Conservation (phyloP, 1,140 invertebrate genomes). For the Polypedilum pembai region DNA sequence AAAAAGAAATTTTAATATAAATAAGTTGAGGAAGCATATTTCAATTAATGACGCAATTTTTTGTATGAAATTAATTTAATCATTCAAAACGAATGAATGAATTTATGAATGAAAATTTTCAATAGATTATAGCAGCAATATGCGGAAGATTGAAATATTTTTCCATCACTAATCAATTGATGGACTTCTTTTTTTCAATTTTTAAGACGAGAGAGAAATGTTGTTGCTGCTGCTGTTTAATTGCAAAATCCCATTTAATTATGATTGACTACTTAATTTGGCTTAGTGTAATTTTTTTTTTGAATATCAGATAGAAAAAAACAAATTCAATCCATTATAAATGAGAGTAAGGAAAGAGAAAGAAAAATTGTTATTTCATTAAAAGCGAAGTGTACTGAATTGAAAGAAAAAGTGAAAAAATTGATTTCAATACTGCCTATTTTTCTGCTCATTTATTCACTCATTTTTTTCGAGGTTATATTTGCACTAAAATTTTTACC, state of each 20-base stretch:
- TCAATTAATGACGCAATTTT: not conserved
- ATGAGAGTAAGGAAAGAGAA: not conserved
- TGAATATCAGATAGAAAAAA: not conserved
- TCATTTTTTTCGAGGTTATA: not conserved
- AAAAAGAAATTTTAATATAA: too few species aligned
- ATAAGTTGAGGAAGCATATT: too few species aligned
- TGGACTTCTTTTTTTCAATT: not conserved
- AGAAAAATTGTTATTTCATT: not conserved
- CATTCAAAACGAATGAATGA: conserved; percentile 3
- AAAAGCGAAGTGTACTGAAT: not conserved
- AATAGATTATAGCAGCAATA: not conserved
- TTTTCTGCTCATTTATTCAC: not conserved
- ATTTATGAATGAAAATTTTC: too few species aligned
- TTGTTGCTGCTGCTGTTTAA: not conserved
- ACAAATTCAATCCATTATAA: too few species aligned
- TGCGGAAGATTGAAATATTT: not conserved
- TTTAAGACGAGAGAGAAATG: not conserved
- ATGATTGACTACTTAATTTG: conserved; percentile 12
- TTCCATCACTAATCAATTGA: conserved; percentile 17
- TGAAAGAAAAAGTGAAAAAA: conserved; percentile 27
- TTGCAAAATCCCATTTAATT: conserved; percentile 22
- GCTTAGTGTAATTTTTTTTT: conserved; percentile 8
- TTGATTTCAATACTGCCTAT: not conserved
- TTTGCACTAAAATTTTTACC: not conserved
- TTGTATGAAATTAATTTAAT: conserved; percentile 25